Evolutionary conservation across 2,797 vertebrate genomes (phyloP).

Genomic region (Pangasius krempfi): DNA sequence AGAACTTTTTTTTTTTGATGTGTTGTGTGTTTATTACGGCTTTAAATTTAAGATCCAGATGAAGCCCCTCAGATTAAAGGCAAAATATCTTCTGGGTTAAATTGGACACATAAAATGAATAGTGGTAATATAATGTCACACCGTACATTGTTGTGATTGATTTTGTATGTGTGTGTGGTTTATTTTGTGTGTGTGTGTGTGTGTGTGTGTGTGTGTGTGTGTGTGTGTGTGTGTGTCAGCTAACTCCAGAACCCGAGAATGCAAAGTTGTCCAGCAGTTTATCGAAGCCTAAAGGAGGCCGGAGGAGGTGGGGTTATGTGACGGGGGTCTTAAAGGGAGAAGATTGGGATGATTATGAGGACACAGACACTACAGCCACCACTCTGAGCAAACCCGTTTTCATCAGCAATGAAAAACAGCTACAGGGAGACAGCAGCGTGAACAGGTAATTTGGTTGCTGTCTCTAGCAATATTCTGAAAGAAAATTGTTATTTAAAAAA

Average conservation of each 20-base stretch:
- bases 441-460: constrained; percentile 76
- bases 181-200: background rate
- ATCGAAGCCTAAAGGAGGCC: constrained; percentile 79
- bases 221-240: background rate
- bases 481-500: background rate
- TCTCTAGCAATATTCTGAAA: background rate
- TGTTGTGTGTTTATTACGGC: background rate
- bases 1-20: background rate
- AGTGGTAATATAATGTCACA: background rate
- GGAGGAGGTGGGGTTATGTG: constrained; percentile 84
- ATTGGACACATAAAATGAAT: too few relatives aligned
- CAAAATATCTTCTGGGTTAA: background rate
- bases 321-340: constrained; percentile 80
- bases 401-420: constrained; percentile 74
- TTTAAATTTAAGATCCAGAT: background rate
- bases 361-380: constrained; percentile 71
- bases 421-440: constrained; percentile 76
- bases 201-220: background rate
- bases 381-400: constrained; percentile 74
- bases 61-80: background rate
- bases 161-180: background rate
- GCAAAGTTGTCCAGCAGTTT: constrained; percentile 75
- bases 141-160: background rate
- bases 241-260: constrained; percentile 73
- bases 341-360: constrained; percentile 87